phyloP scores from a whole-genome alignment of 2,113 vertebrate genomes.

The Oryctolagus cuniculus region mOryCun1.1 NC_091433.1:192727501-192728000 shows the following conservation, averaged over 20 bases:
- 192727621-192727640: neutral
- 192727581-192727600: too few species aligned
- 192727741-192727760: neutral
- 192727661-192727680: neutral
- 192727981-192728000: neutral
- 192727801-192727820: neutral
- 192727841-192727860: neutral
- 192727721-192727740: neutral
- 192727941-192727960: neutral
- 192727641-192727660: neutral
- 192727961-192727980: too few species aligned
- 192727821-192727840: neutral
- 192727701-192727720: neutral
- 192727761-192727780: too few species aligned
- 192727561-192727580: too few species aligned
- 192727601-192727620: neutral
- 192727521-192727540: too few species aligned
- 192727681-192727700: neutral
- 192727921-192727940: neutral
- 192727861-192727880: fast-evolving
- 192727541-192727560: too few species aligned
- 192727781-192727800: neutral
- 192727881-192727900: neutral
- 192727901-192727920: neutral
- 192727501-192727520: too few species aligned